Evolutionary conservation across 2,888 invertebrate species (phyloP), one percentile per base, ranked within the genome.

Genomic region (Shargacucullia verbasci): DNA sequence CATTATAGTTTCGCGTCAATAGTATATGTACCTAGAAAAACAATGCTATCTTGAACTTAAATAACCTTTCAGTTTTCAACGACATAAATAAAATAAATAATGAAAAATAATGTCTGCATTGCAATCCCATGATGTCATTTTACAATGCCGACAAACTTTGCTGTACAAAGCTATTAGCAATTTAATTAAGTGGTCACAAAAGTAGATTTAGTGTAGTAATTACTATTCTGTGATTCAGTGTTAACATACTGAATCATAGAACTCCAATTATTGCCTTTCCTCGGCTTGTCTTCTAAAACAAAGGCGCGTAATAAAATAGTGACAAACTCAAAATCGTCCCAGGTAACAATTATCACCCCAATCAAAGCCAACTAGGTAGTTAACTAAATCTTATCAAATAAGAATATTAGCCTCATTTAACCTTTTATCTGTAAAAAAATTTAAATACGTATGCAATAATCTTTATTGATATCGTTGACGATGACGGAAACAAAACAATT

Each of bases 381-480:
- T n/a, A n/a, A n/a, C n/a, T n/a, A 2, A 15, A 14, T 0, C 34
- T 38, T 44, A 60, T 55, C 50, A 37, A 20, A 20, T 20, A 29
- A 10, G 29, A 49, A n/a, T n/a, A n/a, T 43, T 50, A 50, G 43
- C 45, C 35, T 39, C 15, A 11, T 8, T 37, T 10, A 44, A 61
- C 40, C 61, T 40, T 29, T 40, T 46, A 54, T 54, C 47, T 45
- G 27, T 9, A 47, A 61, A 60, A 29, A 37, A 47, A 49, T 55
- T 50, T 59, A 2, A 10, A 37, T 41, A 41, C n/a, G 15, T 35
- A 35, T 43, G 46, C 25, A 64, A 64, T 64, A 59, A 60, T 46
- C 46, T 48, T 39, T 56, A 61, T 43, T 20, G 48, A 61, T 62
- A 54, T 57, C 39, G 55, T 37, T 43, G 25, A n/a, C 63, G 43